A percentile compares a stretch with the other conserved stretches of the same genome.
phyloP scores from a whole-genome alignment of 2,113 vertebrate genomes.

The Spheniscus mendiculus region DNA sequence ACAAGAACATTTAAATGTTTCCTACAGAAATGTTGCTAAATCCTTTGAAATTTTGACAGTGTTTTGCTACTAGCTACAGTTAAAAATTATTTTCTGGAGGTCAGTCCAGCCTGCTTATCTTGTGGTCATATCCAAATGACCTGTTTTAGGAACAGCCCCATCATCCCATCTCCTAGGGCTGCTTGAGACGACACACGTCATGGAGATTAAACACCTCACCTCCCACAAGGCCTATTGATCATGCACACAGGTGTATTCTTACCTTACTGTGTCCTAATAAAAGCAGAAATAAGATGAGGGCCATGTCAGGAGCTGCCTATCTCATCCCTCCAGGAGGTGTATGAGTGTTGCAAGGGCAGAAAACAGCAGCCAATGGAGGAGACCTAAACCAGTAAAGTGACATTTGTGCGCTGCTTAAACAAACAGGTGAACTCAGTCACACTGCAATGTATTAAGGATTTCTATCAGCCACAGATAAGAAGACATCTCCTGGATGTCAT shows the following conservation, averaged over 20 bases:
- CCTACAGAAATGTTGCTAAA: constrained; percentile 25
- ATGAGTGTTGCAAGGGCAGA: not conserved
- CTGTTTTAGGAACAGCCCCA: not conserved
- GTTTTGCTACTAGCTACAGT: constrained; percentile 51
- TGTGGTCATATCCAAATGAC: not conserved
- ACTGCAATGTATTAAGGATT: not conserved
- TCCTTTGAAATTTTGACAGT: constrained; percentile 29
- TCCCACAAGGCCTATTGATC: not conserved
- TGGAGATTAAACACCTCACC: not conserved
- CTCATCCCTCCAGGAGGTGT: not conserved
- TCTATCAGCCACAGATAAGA: not conserved
- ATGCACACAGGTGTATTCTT: not conserved
- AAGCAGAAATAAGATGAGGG: not conserved
- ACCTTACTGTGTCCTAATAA: not conserved
- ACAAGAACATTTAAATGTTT: constrained; percentile 54
- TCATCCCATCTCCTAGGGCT: not conserved
- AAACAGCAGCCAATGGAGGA: not conserved
- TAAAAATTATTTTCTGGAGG: constrained; percentile 38
- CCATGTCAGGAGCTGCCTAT: not conserved
- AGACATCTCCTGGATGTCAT: not conserved
- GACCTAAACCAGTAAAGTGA: not conserved
- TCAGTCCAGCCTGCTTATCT: constrained; percentile 17
- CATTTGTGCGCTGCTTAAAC: not conserved
- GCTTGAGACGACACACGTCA: not conserved
- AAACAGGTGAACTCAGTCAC: not conserved